These are phyloP conservation scores for Myrmecophaga tridactyla DNA, from an alignment of 2,113 vertebrate genomes.

Conservation along the genomic window DNA sequence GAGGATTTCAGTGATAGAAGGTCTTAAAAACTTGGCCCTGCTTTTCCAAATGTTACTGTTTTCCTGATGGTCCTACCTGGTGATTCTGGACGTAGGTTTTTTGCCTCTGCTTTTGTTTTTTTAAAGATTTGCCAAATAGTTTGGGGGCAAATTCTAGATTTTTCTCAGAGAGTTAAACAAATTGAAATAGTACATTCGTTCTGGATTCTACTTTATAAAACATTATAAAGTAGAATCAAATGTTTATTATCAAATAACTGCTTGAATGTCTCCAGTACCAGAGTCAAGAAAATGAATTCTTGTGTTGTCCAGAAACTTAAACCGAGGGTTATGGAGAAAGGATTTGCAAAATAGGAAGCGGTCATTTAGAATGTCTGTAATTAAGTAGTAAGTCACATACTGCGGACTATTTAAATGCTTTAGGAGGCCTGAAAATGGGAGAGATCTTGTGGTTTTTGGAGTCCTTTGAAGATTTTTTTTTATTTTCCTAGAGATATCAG, in stretches of 20 bases:
- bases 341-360: background rate
- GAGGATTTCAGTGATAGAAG: background rate
- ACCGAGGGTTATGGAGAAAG: background rate
- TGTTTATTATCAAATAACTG: background rate
- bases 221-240: no score
- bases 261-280: background rate
- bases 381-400: conserved; percentile 15
- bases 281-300: background rate
- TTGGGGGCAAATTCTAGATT: background rate
- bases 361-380: conserved; percentile 38
- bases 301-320: background rate
- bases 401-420: background rate
- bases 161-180: background rate
- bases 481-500: background rate
- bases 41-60: background rate
- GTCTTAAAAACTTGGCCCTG: background rate
- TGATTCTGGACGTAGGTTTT: background rate
- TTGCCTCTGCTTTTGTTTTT: background rate
- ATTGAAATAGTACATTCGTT: background rate
- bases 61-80: background rate
- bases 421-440: background rate
- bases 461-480: background rate
- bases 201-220: background rate
- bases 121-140: background rate
- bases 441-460: background rate